A percentile compares a stretch with the other conserved stretches of the same genome.
Evolutionary conservation across 2,797 vertebrate genomes (phyloP).

Genomic region (Chaetodon trifasciatus): DNA sequence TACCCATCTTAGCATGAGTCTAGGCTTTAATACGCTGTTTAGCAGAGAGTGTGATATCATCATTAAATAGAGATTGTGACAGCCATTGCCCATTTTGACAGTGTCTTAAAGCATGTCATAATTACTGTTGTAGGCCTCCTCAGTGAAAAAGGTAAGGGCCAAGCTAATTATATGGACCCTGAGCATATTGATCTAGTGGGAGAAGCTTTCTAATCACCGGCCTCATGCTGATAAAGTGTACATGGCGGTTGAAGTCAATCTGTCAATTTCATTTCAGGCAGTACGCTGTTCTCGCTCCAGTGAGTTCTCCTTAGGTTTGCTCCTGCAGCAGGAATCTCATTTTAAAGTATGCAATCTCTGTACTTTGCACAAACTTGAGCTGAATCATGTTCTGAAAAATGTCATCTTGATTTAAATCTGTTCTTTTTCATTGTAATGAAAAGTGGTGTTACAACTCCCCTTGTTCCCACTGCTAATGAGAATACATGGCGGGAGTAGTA

Average conservation of each 20-base stretch:
- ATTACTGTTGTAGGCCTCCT: conserved; percentile 33
- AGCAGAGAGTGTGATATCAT: conserved; percentile 39
- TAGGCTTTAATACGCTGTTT: conserved; percentile 24
- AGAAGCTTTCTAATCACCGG: conserved; percentile 58
- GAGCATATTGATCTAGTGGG: conserved; percentile 73
- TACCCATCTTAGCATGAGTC: conserved; percentile 30
- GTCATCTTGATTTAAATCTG: conserved; percentile 51
- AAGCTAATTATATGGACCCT: conserved; percentile 75
- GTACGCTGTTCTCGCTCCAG: conserved; percentile 27
- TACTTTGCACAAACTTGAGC: conserved; percentile 23
- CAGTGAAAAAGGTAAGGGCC: conserved; percentile 42
- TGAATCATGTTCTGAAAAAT: conserved; percentile 36
- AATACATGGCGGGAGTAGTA: conserved; percentile 26
- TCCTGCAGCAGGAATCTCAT: conserved; percentile 27
- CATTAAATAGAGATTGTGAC: conserved; percentile 52
- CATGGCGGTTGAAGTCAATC: conserved; percentile 47
- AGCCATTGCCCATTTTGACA: conserved; percentile 35
- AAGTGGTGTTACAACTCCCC: conserved; percentile 28
- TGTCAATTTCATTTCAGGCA: conserved; percentile 45
- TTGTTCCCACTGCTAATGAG: conserved; percentile 40
- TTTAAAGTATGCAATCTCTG: conserved; percentile 8
- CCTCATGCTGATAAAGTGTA: conserved; percentile 61
- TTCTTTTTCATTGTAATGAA: conserved; percentile 45
- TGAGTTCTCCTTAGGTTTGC: conserved; percentile 28
- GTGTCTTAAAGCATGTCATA: conserved; percentile 42